Conservation (phyloP, 2,888 invertebrate genomes). For the Antheraea yamamai region DNA sequence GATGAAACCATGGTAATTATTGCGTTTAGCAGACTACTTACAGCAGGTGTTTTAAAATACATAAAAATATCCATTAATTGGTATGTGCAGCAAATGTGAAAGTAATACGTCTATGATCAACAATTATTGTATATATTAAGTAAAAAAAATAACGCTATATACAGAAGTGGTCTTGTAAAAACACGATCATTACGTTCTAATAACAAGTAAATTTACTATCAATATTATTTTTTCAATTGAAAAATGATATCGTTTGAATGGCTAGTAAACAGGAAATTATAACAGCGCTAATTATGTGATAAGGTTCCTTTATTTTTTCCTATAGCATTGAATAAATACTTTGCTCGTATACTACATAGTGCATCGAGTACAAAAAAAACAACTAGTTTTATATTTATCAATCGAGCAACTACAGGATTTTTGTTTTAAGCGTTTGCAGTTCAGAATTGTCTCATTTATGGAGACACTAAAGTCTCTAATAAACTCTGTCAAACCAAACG, state of each 20-base stretch:
- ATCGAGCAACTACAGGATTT: no score
- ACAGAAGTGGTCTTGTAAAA: not conserved
- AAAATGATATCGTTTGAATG: conserved; percentile 15
- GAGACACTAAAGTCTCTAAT: no score
- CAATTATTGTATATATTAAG: not conserved
- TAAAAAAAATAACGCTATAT: not conserved
- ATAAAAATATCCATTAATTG: no score
- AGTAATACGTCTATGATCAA: not conserved
- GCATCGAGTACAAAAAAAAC: not conserved
- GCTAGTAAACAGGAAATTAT: conserved; percentile 19
- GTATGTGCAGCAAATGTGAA: no score
- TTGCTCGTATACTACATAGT: not conserved
- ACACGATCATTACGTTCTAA: not conserved
- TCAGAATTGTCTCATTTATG: no score
- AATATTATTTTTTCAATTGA: conserved; percentile 7
- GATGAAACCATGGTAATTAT: not conserved
- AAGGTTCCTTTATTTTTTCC: conserved; percentile 11
- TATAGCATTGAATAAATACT: not conserved
- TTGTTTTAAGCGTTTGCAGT: no score
- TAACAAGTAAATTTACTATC: not conserved
- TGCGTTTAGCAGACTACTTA: no score
- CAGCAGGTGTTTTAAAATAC: no score
- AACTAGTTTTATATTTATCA: not conserved
- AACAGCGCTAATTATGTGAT: conserved; percentile 13
- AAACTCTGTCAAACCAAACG: no score